phyloP scores from a whole-genome alignment of 2,797 vertebrate species.

The Hylomyscus alleni region DNA sequence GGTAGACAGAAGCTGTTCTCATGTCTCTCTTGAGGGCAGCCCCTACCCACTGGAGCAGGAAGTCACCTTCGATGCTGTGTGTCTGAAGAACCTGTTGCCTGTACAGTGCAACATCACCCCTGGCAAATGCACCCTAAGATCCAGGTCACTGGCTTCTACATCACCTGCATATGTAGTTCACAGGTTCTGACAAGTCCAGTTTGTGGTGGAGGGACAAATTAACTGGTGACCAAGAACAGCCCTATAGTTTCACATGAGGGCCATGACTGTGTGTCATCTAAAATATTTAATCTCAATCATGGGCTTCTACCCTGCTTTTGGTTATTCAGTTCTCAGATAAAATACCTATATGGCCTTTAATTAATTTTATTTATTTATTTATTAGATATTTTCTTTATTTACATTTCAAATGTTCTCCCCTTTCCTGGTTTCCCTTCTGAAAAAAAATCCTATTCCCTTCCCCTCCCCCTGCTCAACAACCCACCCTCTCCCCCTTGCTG shows the following conservation, averaged over 20 bases:
- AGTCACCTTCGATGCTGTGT: background rate
- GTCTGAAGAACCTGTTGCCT: background rate
- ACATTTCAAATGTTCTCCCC: too few species aligned
- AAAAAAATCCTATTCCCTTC: too few species aligned
- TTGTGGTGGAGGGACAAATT: background rate
- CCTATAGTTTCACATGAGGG: background rate
- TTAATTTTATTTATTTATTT: too few species aligned
- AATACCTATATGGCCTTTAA: background rate
- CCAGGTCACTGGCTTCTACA: background rate
- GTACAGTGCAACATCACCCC: too few species aligned
- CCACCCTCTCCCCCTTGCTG: too few species aligned
- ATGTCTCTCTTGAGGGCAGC: background rate
- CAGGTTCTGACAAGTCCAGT: background rate
- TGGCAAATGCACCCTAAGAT: background rate
- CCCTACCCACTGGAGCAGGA: background rate
- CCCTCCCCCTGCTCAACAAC: too few species aligned
- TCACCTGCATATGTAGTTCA: background rate
- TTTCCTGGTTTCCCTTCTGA: too few species aligned
- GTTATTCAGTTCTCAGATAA: background rate
- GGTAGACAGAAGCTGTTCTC: background rate
- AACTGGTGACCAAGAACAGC: background rate
- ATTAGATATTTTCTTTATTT: too few species aligned
- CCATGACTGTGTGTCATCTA: background rate
- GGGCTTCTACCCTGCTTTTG: background rate
- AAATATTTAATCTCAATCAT: background rate